A percentile compares a stretch with the other conserved stretches of the same genome.
Conservation (phyloP, 2,888 invertebrate genomes). For the Bimastos eiseni region DNA sequence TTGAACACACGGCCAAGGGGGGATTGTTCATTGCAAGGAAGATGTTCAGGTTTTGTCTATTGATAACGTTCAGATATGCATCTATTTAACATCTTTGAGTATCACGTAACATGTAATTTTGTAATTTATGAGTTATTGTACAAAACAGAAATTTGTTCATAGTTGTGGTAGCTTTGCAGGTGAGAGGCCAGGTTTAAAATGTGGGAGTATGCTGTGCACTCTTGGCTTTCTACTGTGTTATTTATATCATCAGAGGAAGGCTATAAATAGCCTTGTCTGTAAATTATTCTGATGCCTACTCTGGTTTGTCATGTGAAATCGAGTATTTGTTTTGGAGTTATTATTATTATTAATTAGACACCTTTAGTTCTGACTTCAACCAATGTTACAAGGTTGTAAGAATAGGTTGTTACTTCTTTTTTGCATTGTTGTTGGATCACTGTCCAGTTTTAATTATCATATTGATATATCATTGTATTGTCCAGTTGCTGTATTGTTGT, state of each 20-base stretch:
- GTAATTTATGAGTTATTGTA: conserved; percentile 3
- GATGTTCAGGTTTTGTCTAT: background rate
- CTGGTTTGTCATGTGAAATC: background rate
- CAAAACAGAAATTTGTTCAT: background rate
- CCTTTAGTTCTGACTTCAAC: too few species aligned
- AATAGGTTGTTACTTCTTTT: background rate
- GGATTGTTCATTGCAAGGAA: background rate
- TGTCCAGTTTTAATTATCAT: background rate
- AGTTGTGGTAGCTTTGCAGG: background rate
- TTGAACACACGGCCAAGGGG: background rate
- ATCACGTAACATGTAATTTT: background rate
- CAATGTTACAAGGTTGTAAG: background rate
- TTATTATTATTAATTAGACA: too few species aligned
- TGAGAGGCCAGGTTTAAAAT: background rate
- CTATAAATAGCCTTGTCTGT: background rate
- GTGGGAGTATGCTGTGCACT: background rate
- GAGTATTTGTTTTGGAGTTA: background rate
- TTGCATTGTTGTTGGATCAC: background rate
- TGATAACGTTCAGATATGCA: conserved; percentile 13
- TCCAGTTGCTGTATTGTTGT: background rate
- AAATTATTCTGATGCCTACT: background rate
- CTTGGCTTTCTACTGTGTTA: background rate
- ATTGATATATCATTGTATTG: too few species aligned
- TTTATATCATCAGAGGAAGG: background rate
- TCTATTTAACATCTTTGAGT: background rate